phyloP scores from a whole-genome alignment of 2,888 invertebrate genomes.

The Mythimna ferrago region DNA sequence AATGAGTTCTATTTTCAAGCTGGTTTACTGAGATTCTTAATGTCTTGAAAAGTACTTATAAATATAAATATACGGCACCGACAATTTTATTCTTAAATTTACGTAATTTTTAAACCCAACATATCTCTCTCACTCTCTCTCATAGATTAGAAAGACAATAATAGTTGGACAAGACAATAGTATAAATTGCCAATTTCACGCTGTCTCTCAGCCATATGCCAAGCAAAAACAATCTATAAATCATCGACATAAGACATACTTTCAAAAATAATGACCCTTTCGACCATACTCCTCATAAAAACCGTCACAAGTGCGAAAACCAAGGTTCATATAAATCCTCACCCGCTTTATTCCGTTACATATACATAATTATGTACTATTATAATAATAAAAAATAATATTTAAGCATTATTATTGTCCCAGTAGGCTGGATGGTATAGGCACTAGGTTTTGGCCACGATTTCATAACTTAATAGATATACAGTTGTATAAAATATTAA shows the following conservation, averaged over 20 bases:
- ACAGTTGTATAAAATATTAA: slow-evolving; percentile 22
- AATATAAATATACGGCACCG: background rate
- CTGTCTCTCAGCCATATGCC: background rate
- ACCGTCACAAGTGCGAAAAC: slow-evolving; percentile 47
- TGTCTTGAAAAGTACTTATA: background rate
- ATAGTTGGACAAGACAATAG: background rate
- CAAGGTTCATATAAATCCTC: slow-evolving; percentile 61
- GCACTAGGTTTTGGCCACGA: slow-evolving; percentile 51
- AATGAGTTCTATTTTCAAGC: background rate
- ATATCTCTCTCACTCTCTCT: background rate
- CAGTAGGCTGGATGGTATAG: slow-evolving; percentile 57
- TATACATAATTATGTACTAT: slow-evolving; percentile 49
- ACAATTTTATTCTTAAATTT: background rate
- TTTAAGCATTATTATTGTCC: slow-evolving; percentile 60
- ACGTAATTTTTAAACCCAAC: background rate
- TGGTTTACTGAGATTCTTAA: slow-evolving; percentile 34
- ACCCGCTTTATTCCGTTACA: slow-evolving; percentile 68
- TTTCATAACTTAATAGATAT: slow-evolving; percentile 4
- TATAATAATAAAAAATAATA: slow-evolving; percentile 29
- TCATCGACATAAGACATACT: background rate
- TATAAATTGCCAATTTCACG: background rate
- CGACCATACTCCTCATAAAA: slow-evolving; percentile 20
- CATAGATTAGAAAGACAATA: background rate
- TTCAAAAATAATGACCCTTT: background rate
- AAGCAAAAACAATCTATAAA: slow-evolving; percentile 4